Evolutionary conservation across 2,113 vertebrate species (phyloP).

Genomic region (Geococcyx californianus): DNA sequence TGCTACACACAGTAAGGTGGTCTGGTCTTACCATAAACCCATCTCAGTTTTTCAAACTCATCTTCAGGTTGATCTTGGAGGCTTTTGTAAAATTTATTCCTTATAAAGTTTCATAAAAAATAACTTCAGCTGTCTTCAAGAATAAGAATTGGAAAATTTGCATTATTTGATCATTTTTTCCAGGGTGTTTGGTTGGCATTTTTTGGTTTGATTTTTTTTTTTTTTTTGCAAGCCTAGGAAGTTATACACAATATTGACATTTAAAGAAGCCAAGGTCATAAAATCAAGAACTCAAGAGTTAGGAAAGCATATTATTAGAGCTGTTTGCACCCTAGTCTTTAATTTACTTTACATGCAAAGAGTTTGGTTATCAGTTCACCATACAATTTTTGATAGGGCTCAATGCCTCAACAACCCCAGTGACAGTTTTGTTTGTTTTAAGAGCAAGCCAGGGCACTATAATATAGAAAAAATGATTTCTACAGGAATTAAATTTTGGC

Average conservation of each 20-base stretch:
- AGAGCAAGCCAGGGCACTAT: neutral
- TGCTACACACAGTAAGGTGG: neutral
- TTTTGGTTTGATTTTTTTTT: neutral
- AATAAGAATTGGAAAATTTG: neutral
- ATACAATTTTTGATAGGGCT: neutral
- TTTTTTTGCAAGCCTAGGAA: neutral
- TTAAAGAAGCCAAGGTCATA: neutral
- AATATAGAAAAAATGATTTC: neutral
- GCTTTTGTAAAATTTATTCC: neutral
- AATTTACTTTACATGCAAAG: neutral
- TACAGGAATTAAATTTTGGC: neutral
- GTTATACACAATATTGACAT: neutral
- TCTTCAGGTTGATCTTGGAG: neutral
- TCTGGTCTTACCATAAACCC: neutral
- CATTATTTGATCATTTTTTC: neutral
- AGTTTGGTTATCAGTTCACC: neutral
- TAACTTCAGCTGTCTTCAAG: neutral
- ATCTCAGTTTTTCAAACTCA: neutral
- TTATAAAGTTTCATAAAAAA: neutral
- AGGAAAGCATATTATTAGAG: neutral
- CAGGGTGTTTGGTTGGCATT: neutral
- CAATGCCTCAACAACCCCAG: neutral
- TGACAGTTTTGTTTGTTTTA: neutral
- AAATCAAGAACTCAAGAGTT: neutral
- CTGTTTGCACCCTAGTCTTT: neutral